A percentile compares a stretch with the other conserved stretches of the same genome.
Evolutionary conservation across 2,888 invertebrate genomes (phyloP).

Genomic region (Drosophila demipolita): DNA sequence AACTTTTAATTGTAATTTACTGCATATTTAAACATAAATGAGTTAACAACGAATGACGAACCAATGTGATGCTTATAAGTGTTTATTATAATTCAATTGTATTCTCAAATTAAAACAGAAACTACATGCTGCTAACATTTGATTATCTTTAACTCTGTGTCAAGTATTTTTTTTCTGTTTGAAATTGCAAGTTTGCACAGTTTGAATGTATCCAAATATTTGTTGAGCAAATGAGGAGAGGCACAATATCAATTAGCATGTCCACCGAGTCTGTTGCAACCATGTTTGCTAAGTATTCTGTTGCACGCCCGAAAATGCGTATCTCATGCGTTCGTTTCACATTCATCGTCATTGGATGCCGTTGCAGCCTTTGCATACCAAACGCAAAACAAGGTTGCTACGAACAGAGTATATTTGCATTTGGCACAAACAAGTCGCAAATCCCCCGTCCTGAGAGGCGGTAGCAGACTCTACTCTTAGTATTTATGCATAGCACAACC

Average conservation of each 20-base stretch:
- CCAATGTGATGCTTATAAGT: neutral
- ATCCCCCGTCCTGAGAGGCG: neutral
- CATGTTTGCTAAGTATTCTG: constrained; percentile 4
- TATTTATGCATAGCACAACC: constrained; percentile 19
- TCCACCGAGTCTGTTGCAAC: constrained; percentile 4
- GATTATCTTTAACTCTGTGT: neutral
- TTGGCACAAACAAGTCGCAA: constrained; percentile 49
- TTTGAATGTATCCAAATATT: constrained; percentile 32
- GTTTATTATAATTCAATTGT: neutral
- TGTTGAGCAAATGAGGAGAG: constrained; percentile 26
- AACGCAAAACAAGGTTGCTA: constrained; percentile 32
- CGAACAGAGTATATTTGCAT: constrained; percentile 53
- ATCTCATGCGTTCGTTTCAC: constrained; percentile 9
- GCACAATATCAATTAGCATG: constrained; percentile 46
- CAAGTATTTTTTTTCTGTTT: neutral
- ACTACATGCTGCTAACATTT: neutral
- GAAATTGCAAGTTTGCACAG: neutral
- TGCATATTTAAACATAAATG: constrained; percentile 5
- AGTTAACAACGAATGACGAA: neutral
- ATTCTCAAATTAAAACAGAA: neutral
- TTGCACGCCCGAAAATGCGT: constrained; percentile 37
- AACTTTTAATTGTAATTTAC: constrained; percentile 15
- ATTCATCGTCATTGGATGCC: constrained; percentile 39
- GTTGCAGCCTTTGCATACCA: constrained; percentile 47
- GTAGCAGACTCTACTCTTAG: constrained; percentile 1